A percentile compares a stretch with the other conserved stretches of the same genome.
phyloP scores from a whole-genome alignment of 1,140 invertebrate species.

The Drosophila willistoni region DNA sequence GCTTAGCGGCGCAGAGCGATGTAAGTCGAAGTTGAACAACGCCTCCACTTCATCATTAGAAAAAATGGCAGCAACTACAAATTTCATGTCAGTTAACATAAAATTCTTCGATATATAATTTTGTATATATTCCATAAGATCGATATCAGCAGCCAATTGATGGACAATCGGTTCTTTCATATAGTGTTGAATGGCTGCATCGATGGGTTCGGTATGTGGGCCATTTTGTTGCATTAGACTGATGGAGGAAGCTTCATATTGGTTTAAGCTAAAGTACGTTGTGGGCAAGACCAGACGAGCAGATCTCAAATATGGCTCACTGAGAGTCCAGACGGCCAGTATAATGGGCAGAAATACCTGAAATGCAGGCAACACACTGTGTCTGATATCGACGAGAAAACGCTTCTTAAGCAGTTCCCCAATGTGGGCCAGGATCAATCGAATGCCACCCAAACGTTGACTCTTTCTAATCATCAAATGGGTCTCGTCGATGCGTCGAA shows the following conservation, averaged over 20 bases:
- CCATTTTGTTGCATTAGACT: slow-evolving; percentile 4
- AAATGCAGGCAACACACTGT: slow-evolving; percentile 4
- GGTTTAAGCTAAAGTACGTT: not conserved
- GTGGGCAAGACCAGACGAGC: not conserved
- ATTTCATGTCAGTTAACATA: slow-evolving; percentile 23
- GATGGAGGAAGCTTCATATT: not conserved
- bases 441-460: not conserved
- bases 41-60: slow-evolving; percentile 15
- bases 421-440: not conserved
- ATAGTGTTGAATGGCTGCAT: slow-evolving; percentile 20
- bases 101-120: not conserved
- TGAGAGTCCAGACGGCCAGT: slow-evolving; percentile 3
- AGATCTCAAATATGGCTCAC: slow-evolving; percentile 11
- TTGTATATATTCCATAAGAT: slow-evolving; percentile 15
- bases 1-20: slow-evolving; percentile 35
- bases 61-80: slow-evolving; percentile 33
- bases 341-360: slow-evolving; percentile 31
- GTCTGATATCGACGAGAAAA: slow-evolving; percentile 27
- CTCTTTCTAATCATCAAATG: not conserved
- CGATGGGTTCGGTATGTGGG: not conserved
- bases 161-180: not conserved
- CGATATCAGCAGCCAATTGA: not conserved
- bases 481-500: slow-evolving; percentile 17
- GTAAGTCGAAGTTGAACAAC: slow-evolving; percentile 35
- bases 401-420: slow-evolving; percentile 22